These are phyloP conservation scores for Aphyosemion australe DNA, from an alignment of 2,113 vertebrate species.

Conservation along the genomic window DNA sequence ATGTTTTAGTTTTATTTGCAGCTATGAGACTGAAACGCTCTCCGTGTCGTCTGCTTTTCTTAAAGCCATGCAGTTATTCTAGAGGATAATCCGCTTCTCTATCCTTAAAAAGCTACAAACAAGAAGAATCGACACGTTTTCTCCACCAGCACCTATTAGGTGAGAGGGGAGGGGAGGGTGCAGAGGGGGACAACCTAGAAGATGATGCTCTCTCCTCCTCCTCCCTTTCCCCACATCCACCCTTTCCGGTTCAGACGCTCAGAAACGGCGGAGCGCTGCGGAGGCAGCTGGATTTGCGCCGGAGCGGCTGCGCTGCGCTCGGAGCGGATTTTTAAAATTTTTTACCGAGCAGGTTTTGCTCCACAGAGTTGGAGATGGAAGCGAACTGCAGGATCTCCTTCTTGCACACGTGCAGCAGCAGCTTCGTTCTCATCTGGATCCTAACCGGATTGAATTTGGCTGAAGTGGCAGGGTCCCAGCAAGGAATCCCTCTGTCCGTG, in stretches of 20 bases:
- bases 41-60: too few species aligned
- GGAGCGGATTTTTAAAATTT: conserved; percentile 22
- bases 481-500: conserved; percentile 93
- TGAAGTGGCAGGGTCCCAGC: conserved; percentile 87
- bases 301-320: conserved; percentile 5
- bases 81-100: neutral
- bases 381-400: conserved; percentile 56
- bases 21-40: too few species aligned
- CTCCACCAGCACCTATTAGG: conserved; percentile 18
- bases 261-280: conserved; percentile 49
- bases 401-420: conserved; percentile 67
- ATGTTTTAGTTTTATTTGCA: too few species aligned
- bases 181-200: neutral
- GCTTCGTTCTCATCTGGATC: conserved; percentile 80
- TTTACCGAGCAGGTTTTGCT: neutral
- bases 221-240: conserved; percentile 16
- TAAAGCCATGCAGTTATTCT: neutral
- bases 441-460: conserved; percentile 78
- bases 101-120: conserved; percentile 1
- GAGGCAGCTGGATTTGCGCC: neutral
- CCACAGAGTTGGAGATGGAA: conserved; percentile 72
- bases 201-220: conserved; percentile 26
- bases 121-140: neutral
- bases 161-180: neutral
- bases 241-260: conserved; percentile 6